phyloP scores from a whole-genome alignment of 1,140 invertebrate species.

The Brachystomella parvula region DNA sequence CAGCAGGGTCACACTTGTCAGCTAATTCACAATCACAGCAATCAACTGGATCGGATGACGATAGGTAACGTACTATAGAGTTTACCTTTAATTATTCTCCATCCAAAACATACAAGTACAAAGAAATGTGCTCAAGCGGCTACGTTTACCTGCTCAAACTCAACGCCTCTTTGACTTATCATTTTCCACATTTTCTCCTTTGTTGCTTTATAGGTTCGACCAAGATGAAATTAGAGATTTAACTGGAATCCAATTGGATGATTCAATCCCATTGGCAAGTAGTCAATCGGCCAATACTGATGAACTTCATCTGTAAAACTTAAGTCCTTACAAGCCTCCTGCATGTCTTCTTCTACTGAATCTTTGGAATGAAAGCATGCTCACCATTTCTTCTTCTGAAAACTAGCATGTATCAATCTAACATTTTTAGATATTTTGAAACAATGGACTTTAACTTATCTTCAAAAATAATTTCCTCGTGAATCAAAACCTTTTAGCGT shows the following conservation, averaged over 20 bases:
- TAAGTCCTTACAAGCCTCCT: too few species aligned
- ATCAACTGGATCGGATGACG: constrained; percentile 45
- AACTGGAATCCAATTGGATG: constrained; percentile 50
- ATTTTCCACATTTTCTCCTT: constrained; percentile 16
- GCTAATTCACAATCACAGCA: constrained; percentile 54
- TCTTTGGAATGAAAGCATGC: too few species aligned
- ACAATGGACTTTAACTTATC: too few species aligned
- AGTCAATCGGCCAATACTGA: constrained; percentile 18
- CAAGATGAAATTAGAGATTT: constrained; percentile 66
- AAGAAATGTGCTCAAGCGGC: background rate
- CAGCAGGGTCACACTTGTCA: constrained; percentile 56
- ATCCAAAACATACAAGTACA: background rate
- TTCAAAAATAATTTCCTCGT: too few species aligned
- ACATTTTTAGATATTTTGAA: too few species aligned
- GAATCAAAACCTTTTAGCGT: too few species aligned
- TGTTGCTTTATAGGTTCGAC: constrained; percentile 38
- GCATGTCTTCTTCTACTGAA: too few species aligned
- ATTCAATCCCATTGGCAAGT: constrained; percentile 33
- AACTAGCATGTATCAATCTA: too few species aligned
- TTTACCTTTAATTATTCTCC: constrained; percentile 1
- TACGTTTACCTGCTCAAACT: constrained; percentile 8
- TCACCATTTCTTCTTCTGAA: too few species aligned
- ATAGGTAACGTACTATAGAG: constrained; percentile 30
- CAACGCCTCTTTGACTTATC: constrained; percentile 8
- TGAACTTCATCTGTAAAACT: constrained; percentile 34